Conservation (phyloP, 2,113 vertebrate genomes). For the Lepus americanus region DNA sequence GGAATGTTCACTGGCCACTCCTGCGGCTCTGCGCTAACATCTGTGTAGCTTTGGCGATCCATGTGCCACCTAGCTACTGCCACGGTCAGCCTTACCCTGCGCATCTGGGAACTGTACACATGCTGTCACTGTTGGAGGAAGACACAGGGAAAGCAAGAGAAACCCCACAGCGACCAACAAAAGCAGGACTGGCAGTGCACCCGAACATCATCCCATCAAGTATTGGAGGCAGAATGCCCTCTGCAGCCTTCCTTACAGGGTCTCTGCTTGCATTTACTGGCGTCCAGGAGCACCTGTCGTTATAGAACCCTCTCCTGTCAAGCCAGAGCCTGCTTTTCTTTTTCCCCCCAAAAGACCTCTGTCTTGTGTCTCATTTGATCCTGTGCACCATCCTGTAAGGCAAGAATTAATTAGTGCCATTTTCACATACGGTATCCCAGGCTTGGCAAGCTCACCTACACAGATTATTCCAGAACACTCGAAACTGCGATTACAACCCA, state of each 20-base stretch:
- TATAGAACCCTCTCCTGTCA: not conserved
- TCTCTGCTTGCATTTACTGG: not conserved
- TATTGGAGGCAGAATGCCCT: not conserved
- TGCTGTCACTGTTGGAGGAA: too few relatives aligned
- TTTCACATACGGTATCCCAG: not conserved
- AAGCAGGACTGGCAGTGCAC: not conserved
- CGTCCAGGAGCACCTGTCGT: not conserved
- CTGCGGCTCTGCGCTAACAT: not conserved
- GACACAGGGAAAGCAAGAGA: not conserved
- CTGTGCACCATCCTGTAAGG: not conserved
- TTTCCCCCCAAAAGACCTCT: not conserved
- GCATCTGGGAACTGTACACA: not conserved
- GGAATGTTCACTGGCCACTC: not conserved
- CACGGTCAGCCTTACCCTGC: not conserved
- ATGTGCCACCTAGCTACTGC: not conserved
- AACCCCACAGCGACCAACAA: not conserved
- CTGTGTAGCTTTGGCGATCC: not conserved
- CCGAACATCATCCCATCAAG: not conserved
- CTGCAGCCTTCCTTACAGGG: not conserved
- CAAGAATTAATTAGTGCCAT: not conserved
- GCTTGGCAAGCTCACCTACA: not conserved
- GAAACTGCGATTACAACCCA: not conserved
- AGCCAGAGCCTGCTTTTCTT: not conserved
- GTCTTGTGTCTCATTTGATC: not conserved
- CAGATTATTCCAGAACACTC: not conserved